These are phyloP conservation scores for Candidula unifasciata DNA, from an alignment of 2,888 invertebrate genomes.

Conservation along the genomic window DNA sequence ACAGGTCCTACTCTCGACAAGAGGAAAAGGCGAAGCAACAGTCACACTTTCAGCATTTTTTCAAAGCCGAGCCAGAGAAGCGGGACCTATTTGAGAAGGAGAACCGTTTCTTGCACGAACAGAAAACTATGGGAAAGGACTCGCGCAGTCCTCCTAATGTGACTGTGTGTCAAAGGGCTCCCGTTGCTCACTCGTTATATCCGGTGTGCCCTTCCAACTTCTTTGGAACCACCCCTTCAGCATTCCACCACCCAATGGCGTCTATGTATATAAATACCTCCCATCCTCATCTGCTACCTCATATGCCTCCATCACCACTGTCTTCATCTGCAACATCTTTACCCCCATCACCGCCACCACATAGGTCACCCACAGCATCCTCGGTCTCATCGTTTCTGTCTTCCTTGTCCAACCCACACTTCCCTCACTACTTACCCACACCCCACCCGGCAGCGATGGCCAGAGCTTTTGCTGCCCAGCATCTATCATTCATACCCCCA, in stretches of 20 bases:
- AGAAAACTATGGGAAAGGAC: constrained; percentile 50
- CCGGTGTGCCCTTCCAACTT: constrained; percentile 79
- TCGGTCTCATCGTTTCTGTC: constrained; percentile 28
- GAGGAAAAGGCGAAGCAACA: constrained; percentile 30
- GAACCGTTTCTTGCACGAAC: constrained; percentile 53
- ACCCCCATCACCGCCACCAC: constrained; percentile 27
- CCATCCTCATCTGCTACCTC: constrained; percentile 32
- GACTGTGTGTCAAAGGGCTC: constrained; percentile 87
- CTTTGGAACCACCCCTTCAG: constrained; percentile 51
- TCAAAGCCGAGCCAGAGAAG: constrained; percentile 41
- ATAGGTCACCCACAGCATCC: constrained; percentile 19
- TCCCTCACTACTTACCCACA: constrained; percentile 26
- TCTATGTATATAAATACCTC: constrained; percentile 54
- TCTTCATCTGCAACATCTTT: constrained; percentile 13
- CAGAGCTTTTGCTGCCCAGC: constrained; percentile 33
- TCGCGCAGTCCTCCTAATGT: constrained; percentile 85
- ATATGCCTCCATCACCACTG: constrained; percentile 16
- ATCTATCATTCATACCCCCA: constrained; percentile 45
- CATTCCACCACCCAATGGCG: constrained; percentile 55
- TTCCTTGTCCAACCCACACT: constrained; percentile 14
- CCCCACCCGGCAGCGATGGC: constrained; percentile 32
- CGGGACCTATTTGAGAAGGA: constrained; percentile 54
- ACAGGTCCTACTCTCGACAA: constrained; percentile 38
- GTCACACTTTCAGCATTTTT: constrained; percentile 37
- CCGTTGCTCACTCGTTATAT: constrained; percentile 89